phyloP scores from a whole-genome alignment of 2,888 invertebrate genomes.

The Psylliodes chrysocephalus region DNA sequence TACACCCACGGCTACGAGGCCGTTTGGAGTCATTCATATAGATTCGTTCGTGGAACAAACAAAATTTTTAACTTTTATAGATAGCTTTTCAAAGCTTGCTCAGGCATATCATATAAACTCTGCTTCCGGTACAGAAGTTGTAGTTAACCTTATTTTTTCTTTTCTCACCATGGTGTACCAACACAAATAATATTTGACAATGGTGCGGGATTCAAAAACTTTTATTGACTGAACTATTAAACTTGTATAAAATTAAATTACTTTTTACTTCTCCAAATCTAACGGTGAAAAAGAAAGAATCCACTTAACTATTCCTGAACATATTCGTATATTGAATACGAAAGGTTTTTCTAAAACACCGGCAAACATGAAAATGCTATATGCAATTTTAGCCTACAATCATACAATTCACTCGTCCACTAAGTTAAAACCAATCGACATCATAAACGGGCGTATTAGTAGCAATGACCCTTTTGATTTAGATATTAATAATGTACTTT shows the following conservation, averaged over 20 bases:
- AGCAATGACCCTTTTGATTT: conserved; percentile 11
- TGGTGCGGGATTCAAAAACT: conserved; percentile 44
- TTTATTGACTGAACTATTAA: conserved; percentile 35
- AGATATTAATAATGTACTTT: neutral
- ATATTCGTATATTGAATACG: conserved; percentile 20
- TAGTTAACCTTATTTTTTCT: conserved; percentile 36
- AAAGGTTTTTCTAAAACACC: conserved; percentile 21
- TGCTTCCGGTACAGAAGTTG: no score
- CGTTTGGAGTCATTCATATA: neutral
- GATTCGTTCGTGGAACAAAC: conserved; percentile 17
- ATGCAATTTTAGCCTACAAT: no score
- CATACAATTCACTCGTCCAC: conserved; percentile 24
- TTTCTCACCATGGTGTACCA: conserved; percentile 42
- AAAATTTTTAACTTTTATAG: no score
- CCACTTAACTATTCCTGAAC: conserved; percentile 6
- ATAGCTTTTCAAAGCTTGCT: conserved; percentile 43
- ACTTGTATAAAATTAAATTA: conserved; percentile 41
- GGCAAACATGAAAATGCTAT: conserved; percentile 20
- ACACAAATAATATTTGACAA: no score
- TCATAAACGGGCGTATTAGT: conserved; percentile 16
- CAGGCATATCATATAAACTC: no score
- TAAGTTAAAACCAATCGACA: conserved; percentile 14
- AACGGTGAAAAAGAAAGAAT: neutral
- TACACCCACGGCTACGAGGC: no score
- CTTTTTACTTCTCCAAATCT: conserved; percentile 26